Conservation (phyloP, 2,113 vertebrate genomes). For the Thamnophis sirtalis region DNA sequence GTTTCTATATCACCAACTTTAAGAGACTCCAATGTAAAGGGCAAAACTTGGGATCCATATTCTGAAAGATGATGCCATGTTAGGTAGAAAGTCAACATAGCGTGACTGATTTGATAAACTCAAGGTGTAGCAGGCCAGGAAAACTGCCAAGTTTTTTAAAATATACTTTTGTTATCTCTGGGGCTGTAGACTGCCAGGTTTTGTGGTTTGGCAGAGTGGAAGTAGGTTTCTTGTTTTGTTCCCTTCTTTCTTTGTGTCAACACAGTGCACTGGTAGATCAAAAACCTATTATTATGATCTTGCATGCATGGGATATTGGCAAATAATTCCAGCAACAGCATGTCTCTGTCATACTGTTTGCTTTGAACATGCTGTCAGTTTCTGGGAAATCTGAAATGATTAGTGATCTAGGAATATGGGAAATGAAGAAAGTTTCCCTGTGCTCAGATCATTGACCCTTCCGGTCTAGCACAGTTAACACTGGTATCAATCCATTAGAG, state of each 20-base stretch:
- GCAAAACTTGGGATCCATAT: conserved; percentile 1
- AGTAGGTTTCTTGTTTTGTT: background rate
- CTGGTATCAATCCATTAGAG: background rate
- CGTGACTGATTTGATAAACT: conserved; percentile 63
- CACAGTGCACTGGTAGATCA: conserved; percentile 40
- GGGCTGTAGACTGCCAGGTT: conserved; percentile 53
- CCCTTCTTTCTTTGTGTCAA: conserved; percentile 53
- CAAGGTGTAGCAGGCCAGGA: conserved; percentile 58
- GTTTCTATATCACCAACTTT: background rate
- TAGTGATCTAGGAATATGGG: background rate
- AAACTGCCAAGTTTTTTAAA: conserved; percentile 56
- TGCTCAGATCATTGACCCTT: background rate
- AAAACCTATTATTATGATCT: conserved; percentile 35
- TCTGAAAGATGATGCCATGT: background rate
- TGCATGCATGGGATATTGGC: conserved; percentile 45
- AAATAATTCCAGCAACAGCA: conserved; percentile 40
- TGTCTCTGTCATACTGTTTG: conserved; percentile 35
- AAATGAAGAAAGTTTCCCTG: background rate
- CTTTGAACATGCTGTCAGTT: conserved; percentile 28
- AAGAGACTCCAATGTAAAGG: background rate
- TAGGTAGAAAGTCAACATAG: conserved; percentile 54
- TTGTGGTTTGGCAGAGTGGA: conserved; percentile 60
- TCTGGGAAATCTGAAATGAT: background rate
- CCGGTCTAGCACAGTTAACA: background rate
- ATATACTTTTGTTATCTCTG: conserved; percentile 58